Percentiles rank a stretch among this genome's conserved stretches.
Evolutionary conservation across 2,888 invertebrate species (phyloP).

Genomic region (Acronicta alni): DNA sequence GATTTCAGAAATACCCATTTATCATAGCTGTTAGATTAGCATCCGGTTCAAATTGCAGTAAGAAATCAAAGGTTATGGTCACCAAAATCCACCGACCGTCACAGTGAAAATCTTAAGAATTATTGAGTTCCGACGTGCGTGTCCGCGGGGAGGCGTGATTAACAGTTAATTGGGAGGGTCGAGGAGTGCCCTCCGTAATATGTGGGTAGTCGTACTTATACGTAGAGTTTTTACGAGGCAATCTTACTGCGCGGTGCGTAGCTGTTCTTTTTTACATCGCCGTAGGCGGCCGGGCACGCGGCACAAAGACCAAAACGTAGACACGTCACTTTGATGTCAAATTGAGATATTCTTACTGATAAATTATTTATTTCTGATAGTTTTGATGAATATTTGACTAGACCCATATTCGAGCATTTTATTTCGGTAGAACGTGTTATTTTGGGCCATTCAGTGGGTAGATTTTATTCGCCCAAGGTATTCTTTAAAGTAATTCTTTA

Average conservation of each 20-base stretch:
- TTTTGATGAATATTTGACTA: background rate
- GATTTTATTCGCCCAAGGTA: background rate
- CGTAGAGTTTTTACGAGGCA: slow-evolving; percentile 79
- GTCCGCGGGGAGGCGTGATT: slow-evolving; percentile 63
- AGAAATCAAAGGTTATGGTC: slow-evolving; percentile 8
- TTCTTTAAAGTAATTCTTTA: background rate
- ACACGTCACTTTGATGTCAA: slow-evolving; percentile 24
- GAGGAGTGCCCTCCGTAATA: slow-evolving; percentile 55
- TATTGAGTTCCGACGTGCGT: slow-evolving; percentile 53
- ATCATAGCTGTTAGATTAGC: no score
- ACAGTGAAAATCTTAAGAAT: slow-evolving; percentile 57
- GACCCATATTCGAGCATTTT: background rate
- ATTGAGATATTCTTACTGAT: background rate
- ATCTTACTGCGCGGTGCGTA: slow-evolving; percentile 81
- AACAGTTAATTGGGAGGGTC: slow-evolving; percentile 69
- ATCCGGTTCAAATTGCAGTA: background rate
- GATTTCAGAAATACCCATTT: no score
- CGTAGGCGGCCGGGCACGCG: slow-evolving; percentile 68
- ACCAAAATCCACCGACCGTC: slow-evolving; percentile 25
- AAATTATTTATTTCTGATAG: background rate
- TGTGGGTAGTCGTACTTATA: slow-evolving; percentile 56
- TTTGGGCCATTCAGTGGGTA: background rate
- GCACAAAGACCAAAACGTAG: slow-evolving; percentile 66
- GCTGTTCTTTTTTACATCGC: slow-evolving; percentile 81
- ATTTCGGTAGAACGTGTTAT: background rate